Conservation (phyloP, 2,888 invertebrate genomes). For the Cyaniris semiargus region DNA sequence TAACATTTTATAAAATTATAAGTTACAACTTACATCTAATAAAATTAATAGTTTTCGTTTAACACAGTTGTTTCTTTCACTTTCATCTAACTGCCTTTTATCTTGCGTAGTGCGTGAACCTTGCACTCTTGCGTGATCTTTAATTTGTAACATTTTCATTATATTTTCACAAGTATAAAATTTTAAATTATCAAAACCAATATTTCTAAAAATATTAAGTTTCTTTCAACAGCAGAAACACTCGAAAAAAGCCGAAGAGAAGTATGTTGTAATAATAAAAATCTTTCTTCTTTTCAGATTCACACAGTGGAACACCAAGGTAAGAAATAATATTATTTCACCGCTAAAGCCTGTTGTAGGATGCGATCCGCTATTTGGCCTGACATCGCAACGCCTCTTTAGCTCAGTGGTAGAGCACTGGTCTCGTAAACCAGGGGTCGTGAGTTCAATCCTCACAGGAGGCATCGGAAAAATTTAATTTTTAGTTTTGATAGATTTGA, state of each 20-base stretch:
- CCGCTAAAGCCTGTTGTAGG: not conserved
- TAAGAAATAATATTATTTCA: not conserved
- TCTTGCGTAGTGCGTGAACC: too few species aligned
- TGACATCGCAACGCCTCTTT: constrained; percentile 81
- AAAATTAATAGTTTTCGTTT: too few species aligned
- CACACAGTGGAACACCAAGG: not conserved
- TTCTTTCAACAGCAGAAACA: too few species aligned
- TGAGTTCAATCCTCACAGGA: constrained; percentile 91
- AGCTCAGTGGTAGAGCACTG: constrained; percentile 92
- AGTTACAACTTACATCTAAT: too few species aligned
- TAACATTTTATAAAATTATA: constrained; percentile 3
- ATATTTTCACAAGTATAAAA: too few species aligned
- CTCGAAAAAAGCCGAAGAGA: not conserved
- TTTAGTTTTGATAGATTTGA: constrained; percentile 23
- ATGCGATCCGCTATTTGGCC: constrained; percentile 55
- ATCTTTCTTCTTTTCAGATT: not conserved
- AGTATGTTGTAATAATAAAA: not conserved
- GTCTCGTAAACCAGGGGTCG: constrained; percentile 92
- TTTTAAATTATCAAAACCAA: not conserved
- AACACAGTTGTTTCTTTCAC: too few species aligned
- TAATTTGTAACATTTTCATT: too few species aligned
- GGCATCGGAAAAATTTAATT: constrained; percentile 65
- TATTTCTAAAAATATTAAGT: not conserved
- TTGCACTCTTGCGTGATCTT: too few species aligned
- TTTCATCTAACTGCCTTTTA: too few species aligned